A percentile compares a stretch with the other conserved stretches of the same genome.
Evolutionary conservation across 2,113 vertebrate genomes (phyloP).

Genomic region (Campylomormyrus numenius): DNA sequence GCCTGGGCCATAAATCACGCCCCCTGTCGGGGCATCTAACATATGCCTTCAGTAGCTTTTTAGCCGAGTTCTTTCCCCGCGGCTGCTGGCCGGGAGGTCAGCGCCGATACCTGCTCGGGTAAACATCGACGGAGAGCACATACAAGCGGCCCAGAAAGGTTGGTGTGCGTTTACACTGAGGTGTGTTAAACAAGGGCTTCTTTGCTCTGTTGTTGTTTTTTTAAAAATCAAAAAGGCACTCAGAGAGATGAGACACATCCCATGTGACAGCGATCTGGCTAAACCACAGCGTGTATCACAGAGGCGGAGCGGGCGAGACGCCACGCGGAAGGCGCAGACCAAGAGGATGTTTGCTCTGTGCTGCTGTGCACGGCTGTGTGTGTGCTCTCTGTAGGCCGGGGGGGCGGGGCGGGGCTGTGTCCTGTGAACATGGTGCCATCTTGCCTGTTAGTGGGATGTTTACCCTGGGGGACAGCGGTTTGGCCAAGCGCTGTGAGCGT

Average conservation of each 20-base stretch:
- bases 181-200: slow-evolving; percentile 26
- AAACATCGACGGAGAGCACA: background rate
- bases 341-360: slow-evolving; percentile 25
- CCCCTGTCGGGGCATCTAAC: background rate
- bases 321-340: slow-evolving; percentile 17
- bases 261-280: slow-evolving; percentile 25
- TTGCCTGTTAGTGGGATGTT: background rate
- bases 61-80: background rate
- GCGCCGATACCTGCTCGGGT: background rate
- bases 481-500: background rate
- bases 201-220: slow-evolving; percentile 28
- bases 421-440: background rate
- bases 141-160: background rate
- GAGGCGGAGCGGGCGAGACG: background rate
- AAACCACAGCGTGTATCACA: slow-evolving; percentile 33
- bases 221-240: slow-evolving; percentile 30
- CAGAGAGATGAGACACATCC: slow-evolving; percentile 33
- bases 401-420: background rate
- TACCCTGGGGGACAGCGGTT: background rate
- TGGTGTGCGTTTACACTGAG: background rate
- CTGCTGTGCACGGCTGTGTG: slow-evolving; percentile 5
- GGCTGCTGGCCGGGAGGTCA: background rate
- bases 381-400: background rate
- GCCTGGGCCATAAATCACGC: slow-evolving; percentile 29
- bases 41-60: background rate